A percentile compares a stretch with the other conserved stretches of the same genome.
phyloP scores from a whole-genome alignment of 2,797 vertebrate genomes.

The Pseudochaenichthys georgianus region DNA sequence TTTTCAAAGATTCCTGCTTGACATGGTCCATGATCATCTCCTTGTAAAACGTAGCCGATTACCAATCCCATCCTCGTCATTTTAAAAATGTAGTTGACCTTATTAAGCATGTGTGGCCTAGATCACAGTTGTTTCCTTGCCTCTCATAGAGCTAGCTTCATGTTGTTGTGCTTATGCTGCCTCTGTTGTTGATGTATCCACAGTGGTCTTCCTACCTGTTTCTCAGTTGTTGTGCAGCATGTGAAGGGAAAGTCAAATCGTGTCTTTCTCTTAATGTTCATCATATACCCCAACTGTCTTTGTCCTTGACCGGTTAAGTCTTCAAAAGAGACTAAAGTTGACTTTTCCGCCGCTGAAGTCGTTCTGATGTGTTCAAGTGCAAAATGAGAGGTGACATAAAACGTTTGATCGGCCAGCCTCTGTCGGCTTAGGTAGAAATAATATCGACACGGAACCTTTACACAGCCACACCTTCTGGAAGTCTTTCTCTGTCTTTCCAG shows the following conservation, averaged over 20 bases:
- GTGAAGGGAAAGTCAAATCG: constrained; percentile 44
- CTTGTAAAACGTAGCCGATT: constrained; percentile 37
- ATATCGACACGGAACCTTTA: background rate
- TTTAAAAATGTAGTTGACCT: constrained; percentile 12
- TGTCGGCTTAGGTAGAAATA: constrained; percentile 5
- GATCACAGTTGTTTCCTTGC: constrained; percentile 26
- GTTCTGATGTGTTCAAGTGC: constrained; percentile 27
- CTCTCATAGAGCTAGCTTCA: constrained; percentile 32
- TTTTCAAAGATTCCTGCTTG: constrained; percentile 51
- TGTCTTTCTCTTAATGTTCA: constrained; percentile 45
- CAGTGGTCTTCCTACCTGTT: constrained; percentile 30
- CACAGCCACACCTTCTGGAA: background rate
- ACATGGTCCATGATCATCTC: constrained; percentile 53
- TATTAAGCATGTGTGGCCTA: constrained; percentile 34
- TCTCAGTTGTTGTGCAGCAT: constrained; percentile 37
- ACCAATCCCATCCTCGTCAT: constrained; percentile 32
- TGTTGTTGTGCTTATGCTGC: constrained; percentile 44
- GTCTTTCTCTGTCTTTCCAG: constrained; percentile 1
- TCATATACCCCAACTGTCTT: constrained; percentile 29
- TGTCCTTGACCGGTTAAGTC: constrained; percentile 11
- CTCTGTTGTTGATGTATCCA: constrained; percentile 35
- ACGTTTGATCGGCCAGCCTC: constrained; percentile 33
- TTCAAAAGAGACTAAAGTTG: constrained; percentile 9
- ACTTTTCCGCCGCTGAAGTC: constrained; percentile 25
- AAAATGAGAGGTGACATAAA: constrained; percentile 46